phyloP scores from a whole-genome alignment of 1,140 invertebrate genomes.

The Scylla paramamosain region DNA sequence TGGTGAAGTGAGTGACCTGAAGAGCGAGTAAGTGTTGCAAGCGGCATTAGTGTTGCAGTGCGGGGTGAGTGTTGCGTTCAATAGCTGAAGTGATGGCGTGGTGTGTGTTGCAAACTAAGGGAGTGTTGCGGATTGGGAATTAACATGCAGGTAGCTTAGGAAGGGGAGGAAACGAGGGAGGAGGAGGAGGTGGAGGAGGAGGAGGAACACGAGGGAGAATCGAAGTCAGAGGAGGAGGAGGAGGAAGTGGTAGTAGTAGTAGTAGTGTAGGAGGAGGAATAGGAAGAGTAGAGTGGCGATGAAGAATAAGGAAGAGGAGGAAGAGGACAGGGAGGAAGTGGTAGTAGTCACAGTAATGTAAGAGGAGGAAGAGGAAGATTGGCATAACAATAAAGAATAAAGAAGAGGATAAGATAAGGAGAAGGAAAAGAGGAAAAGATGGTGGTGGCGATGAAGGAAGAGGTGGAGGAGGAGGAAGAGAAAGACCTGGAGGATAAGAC shows the following conservation, averaged over 20 bases:
- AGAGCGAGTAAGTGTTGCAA: too few species aligned
- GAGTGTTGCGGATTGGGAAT: not conserved
- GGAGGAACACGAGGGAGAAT: not conserved
- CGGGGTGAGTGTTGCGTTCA: not conserved
- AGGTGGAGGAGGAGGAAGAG: too few species aligned
- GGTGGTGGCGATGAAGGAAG: too few species aligned
- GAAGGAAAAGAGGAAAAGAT: too few species aligned
- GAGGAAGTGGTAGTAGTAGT: not conserved
- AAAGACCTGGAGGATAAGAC: too few species aligned
- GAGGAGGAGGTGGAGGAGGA: not conserved
- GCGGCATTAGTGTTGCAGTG: not conserved
- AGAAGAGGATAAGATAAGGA: not conserved
- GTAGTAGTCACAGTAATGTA: not conserved
- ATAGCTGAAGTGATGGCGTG: too few species aligned
- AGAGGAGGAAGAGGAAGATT: not conserved
- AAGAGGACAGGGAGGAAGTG: not conserved
- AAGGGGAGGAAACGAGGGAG: not conserved
- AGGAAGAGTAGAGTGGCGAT: not conserved
- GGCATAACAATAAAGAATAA: not conserved
- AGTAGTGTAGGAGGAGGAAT: not conserved
- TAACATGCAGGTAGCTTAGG: not conserved
- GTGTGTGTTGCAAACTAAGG: not conserved
- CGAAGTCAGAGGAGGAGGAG: not conserved
- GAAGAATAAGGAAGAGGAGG: not conserved
- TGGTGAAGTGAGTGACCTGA: too few species aligned